Conservation (phyloP, 1,140 invertebrate species). For the Leguminivora glycinivorella region DNA sequence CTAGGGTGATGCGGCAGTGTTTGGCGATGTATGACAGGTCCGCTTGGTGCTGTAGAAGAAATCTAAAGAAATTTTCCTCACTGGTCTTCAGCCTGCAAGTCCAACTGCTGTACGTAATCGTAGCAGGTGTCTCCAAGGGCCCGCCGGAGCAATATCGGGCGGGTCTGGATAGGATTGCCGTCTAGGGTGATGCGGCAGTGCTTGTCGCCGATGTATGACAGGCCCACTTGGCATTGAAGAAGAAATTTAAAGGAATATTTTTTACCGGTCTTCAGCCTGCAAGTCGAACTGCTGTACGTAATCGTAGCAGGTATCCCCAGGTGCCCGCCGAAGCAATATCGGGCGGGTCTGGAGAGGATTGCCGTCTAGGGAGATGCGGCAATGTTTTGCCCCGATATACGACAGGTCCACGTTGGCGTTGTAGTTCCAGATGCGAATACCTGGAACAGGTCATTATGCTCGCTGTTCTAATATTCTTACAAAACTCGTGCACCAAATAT, state of each 20-base stretch:
- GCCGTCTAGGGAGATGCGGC: constrained; percentile 69
- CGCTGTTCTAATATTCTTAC: too few species aligned
- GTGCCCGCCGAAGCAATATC: constrained; percentile 81
- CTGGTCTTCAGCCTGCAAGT: too few species aligned
- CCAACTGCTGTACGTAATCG: constrained; percentile 86
- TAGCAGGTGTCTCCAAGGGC: constrained; percentile 87
- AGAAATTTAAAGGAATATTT: too few species aligned
- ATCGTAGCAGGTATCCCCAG: constrained; percentile 86
- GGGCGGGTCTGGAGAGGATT: constrained; percentile 50
- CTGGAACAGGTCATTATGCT: constrained; percentile 42
- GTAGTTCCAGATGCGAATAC: constrained; percentile 90
- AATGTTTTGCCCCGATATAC: constrained; percentile 84
- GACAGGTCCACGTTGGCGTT: constrained; percentile 86
- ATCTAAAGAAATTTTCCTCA: too few species aligned
- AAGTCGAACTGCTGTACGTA: constrained; percentile 84
- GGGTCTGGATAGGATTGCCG: too few species aligned
- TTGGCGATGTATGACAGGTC: too few species aligned
- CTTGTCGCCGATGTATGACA: too few species aligned
- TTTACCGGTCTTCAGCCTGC: constrained; percentile 52
- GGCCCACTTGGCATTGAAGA: too few species aligned
- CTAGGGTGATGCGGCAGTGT: too few species aligned
- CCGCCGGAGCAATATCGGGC: constrained; percentile 82
- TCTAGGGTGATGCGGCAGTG: too few species aligned
- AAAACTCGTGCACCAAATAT: too few species aligned
- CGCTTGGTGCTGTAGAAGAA: too few species aligned